These are phyloP conservation scores for Bombus consobrinus DNA, from an alignment of 1,140 invertebrate species.

Conservation along the genomic window DNA sequence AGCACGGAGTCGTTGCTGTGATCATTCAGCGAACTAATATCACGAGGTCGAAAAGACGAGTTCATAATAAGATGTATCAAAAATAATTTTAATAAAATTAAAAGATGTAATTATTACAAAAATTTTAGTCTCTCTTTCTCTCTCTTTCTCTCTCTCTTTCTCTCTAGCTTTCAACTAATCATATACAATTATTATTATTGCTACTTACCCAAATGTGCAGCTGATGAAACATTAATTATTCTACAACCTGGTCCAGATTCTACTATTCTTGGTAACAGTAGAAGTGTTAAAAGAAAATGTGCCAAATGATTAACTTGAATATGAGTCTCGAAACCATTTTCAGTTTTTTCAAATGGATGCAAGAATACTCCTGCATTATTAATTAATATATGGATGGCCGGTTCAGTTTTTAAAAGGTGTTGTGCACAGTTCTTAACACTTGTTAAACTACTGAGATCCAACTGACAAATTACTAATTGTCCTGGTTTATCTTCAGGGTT, in stretches of 20 bases:
- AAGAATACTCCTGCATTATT: constrained; percentile 93
- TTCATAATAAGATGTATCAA: no score
- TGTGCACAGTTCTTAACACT: constrained; percentile 89
- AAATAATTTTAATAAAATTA: no score
- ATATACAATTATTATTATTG: neutral
- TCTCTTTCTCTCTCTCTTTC: no score
- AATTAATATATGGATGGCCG: constrained; percentile 88
- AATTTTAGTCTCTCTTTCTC: no score
- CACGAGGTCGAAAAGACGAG: no score
- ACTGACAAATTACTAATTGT: constrained; percentile 84
- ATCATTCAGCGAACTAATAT: no score
- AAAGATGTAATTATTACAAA: no score
- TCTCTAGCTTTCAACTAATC: no score
- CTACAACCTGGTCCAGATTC: constrained; percentile 84
- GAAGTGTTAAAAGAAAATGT: constrained; percentile 92
- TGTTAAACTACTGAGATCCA: constrained; percentile 88
- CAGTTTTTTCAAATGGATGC: constrained; percentile 86
- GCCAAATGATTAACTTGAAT: constrained; percentile 91
- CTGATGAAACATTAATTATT: constrained; percentile 88
- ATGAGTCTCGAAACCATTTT: constrained; percentile 92
- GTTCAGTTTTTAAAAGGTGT: constrained; percentile 84
- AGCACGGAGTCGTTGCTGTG: no score
- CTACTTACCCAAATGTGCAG: constrained; percentile 75
- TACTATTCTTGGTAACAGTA: constrained; percentile 87
- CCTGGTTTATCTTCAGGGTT: constrained; percentile 81